Conservation (phyloP, 2,888 invertebrate genomes). For the Sesia apiformis region DNA sequence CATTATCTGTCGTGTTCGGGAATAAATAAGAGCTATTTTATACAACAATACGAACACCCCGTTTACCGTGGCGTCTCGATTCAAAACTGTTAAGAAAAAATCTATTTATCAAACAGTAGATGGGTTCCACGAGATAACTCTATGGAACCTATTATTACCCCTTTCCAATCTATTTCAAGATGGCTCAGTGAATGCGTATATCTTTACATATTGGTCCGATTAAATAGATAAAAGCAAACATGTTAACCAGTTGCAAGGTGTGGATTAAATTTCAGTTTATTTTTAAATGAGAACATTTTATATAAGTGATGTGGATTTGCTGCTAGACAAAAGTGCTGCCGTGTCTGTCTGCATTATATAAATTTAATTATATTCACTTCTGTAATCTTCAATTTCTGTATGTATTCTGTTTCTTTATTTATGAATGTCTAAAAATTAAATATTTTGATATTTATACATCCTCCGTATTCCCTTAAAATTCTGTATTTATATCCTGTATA, state of each 20-base stretch:
- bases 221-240: not conserved
- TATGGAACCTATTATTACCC: slow-evolving; percentile 58
- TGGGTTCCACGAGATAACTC: slow-evolving; percentile 58
- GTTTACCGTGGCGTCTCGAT: slow-evolving; percentile 40
- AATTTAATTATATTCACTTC: no score
- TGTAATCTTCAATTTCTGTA: no score
- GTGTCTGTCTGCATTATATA: no score
- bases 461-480: no score
- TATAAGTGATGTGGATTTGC: not conserved
- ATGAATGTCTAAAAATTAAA: no score
- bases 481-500: no score
- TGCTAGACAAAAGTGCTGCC: no score
- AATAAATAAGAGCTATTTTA: slow-evolving; percentile 65
- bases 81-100: slow-evolving; percentile 52
- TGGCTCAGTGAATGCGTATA: not conserved
- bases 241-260: not conserved
- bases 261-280: not conserved
- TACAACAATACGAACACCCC: slow-evolving; percentile 54
- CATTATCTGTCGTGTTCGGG: slow-evolving; percentile 67
- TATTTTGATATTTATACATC: no score
- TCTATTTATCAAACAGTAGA: slow-evolving; percentile 63
- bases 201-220: not conserved
- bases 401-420: no score
- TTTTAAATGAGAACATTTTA: no score
- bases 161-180: slow-evolving; percentile 24